These are phyloP conservation scores for Oxystoma pomonae DNA, from an alignment of 2,888 invertebrate genomes.

Conservation along the genomic window DNA sequence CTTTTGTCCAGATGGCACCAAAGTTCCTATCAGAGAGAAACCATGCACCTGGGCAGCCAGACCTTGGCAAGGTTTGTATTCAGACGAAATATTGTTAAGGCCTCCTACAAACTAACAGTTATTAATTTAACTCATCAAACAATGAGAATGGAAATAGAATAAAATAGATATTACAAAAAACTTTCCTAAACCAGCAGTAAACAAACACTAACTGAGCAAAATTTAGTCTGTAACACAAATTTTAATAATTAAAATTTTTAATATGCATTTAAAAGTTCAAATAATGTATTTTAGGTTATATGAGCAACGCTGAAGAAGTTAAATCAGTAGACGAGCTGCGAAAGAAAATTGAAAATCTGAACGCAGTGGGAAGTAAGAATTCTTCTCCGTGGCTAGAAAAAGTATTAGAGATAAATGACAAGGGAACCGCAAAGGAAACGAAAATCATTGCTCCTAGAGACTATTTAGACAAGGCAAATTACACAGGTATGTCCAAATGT, in stretches of 20 bases:
- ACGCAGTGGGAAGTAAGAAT: constrained; percentile 45
- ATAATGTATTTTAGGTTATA: constrained; percentile 46
- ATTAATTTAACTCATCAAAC: no score
- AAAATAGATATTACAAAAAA: no score
- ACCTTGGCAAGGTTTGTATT: constrained; percentile 69
- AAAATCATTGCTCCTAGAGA: constrained; percentile 41
- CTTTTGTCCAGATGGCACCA: constrained; percentile 74
- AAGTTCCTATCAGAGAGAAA: constrained; percentile 59
- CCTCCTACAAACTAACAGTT: no score
- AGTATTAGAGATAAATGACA: constrained; percentile 56
- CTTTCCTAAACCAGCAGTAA: no score
- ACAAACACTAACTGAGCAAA: no score
- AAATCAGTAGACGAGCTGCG: constrained; percentile 53
- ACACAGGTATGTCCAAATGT: constrained; percentile 49
- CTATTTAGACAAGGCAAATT: constrained; percentile 45
- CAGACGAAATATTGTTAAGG: no score
- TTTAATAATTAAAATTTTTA: no score
- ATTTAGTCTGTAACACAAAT: no score
- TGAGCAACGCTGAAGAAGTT: constrained; percentile 62
- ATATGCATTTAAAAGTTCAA: no score
- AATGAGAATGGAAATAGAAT: no score
- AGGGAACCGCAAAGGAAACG: constrained; percentile 49
- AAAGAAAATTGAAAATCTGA: constrained; percentile 54
- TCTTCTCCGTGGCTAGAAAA: constrained; percentile 50
- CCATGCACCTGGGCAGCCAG: constrained; percentile 80